Conservation (phyloP, 1,140 invertebrate genomes). For the Neodiprion fabricii region DNA sequence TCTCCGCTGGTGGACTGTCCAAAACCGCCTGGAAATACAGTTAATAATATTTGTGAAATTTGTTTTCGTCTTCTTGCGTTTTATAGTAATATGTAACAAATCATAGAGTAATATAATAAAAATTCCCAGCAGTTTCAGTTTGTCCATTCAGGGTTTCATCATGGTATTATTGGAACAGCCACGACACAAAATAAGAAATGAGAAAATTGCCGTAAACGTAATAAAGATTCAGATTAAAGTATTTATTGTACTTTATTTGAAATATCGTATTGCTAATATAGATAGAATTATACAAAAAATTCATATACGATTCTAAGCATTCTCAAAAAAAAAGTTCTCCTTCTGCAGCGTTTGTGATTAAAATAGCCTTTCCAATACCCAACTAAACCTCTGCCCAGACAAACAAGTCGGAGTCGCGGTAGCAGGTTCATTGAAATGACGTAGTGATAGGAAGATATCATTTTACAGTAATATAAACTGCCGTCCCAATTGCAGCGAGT, state of each 20-base stretch:
- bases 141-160: conserved; percentile 29
- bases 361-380: conserved; percentile 80
- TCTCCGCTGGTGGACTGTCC: conserved; percentile 52
- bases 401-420: conserved; percentile 55
- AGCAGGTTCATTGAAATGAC: conserved; percentile 39
- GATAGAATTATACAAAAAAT: conserved; percentile 30
- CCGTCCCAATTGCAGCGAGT: too few relatives aligned
- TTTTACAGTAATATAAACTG: too few relatives aligned
- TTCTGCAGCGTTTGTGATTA: conserved; percentile 75
- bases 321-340: conserved; percentile 55
- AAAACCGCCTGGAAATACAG: conserved; percentile 64
- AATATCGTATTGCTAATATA: conserved; percentile 35
- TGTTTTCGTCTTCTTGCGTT: conserved; percentile 39
- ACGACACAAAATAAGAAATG: conserved; percentile 13
- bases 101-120: conserved; percentile 23
- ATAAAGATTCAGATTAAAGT: conserved; percentile 39
- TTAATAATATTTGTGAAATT: conserved; percentile 51
- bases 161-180: conserved; percentile 25
- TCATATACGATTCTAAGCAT: conserved; percentile 27
- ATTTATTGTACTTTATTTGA: conserved; percentile 46
- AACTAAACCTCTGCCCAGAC: conserved; percentile 73
- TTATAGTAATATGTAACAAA: conserved; percentile 32
- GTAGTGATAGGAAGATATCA: conserved; percentile 10
- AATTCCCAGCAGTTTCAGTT: conserved; percentile 27
- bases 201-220: conserved; percentile 8